A percentile compares a stretch with the other conserved stretches of the same genome.
phyloP scores from a whole-genome alignment of 1,140 invertebrate species.

The Drosophila albomicans region DNA sequence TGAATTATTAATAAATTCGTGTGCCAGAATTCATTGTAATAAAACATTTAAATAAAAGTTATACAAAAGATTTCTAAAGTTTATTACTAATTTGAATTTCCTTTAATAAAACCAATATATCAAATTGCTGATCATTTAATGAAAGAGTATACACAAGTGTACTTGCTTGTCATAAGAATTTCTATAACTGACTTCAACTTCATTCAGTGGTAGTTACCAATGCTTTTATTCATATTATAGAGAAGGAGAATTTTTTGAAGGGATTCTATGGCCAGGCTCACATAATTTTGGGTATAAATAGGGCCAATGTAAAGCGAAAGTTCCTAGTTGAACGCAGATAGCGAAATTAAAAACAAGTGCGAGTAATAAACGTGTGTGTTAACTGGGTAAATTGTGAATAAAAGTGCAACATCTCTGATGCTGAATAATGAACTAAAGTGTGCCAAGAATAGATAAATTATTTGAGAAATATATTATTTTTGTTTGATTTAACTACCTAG shows the following conservation, averaged over 20 bases:
- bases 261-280: slow-evolving; percentile 27
- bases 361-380: slow-evolving; percentile 3
- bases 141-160: slow-evolving; percentile 1
- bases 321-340: slow-evolving; percentile 48
- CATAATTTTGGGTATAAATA: slow-evolving; percentile 65
- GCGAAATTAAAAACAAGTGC: slow-evolving; percentile 19
- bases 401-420: neutral
- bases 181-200: neutral
- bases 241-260: slow-evolving; percentile 53
- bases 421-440: neutral
- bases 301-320: slow-evolving; percentile 33
- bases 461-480: neutral
- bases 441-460: neutral
- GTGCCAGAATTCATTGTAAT: too few species aligned
- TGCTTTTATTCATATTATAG: slow-evolving; percentile 40
- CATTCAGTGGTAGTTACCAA: neutral
- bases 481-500: neutral
- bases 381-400: slow-evolving; percentile 23
- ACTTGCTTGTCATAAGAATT: neutral
- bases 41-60: too few species aligned
- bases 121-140: too few species aligned
- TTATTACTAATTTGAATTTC: too few species aligned
- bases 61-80: too few species aligned
- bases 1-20: too few species aligned
- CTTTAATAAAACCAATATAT: too few species aligned